A percentile compares a stretch with the other conserved stretches of the same genome.
Evolutionary conservation across 1,140 invertebrate species (phyloP).

Genomic region (Triops longicaudatus): DNA sequence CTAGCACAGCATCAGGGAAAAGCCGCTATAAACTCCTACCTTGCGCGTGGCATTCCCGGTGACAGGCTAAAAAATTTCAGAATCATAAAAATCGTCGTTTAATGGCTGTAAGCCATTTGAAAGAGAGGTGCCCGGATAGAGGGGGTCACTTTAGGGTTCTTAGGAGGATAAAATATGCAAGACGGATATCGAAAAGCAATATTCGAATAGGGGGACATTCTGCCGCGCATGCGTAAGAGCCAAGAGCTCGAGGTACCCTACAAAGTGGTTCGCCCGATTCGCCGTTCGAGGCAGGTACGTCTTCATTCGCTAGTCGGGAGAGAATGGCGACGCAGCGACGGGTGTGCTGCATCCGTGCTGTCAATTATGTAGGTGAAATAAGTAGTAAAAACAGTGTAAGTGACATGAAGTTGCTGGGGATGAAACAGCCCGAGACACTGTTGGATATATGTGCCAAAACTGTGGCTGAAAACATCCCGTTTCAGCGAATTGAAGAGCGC

Average conservation of each 20-base stretch:
- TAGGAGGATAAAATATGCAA: not conserved
- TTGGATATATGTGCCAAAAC: slow-evolving; percentile 73
- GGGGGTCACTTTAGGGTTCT: not conserved
- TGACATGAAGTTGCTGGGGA: not conserved
- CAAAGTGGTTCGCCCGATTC: not conserved
- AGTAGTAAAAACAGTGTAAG: slow-evolving; percentile 10
- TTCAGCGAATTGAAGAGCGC: slow-evolving; percentile 74
- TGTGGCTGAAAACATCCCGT: slow-evolving; percentile 72
- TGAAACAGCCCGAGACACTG: slow-evolving; percentile 41
- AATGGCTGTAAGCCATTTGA: too few species aligned
- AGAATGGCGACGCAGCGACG: slow-evolving; percentile 4
- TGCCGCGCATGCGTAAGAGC: not conserved
- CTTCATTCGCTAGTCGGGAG: slow-evolving; percentile 5
- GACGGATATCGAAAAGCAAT: not conserved
- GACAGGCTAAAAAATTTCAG: not conserved
- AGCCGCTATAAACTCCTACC: not conserved
- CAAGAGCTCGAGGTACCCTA: not conserved
- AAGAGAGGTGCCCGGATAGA: not conserved
- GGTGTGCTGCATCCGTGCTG: not conserved
- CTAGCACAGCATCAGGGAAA: not conserved
- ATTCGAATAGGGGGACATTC: not conserved
- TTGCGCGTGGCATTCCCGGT: not conserved
- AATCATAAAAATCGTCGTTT: not conserved
- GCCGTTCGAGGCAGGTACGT: not conserved
- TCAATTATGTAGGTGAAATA: not conserved